Conservation (phyloP, 2,113 vertebrate genomes). For the Hystrix cristata region DNA sequence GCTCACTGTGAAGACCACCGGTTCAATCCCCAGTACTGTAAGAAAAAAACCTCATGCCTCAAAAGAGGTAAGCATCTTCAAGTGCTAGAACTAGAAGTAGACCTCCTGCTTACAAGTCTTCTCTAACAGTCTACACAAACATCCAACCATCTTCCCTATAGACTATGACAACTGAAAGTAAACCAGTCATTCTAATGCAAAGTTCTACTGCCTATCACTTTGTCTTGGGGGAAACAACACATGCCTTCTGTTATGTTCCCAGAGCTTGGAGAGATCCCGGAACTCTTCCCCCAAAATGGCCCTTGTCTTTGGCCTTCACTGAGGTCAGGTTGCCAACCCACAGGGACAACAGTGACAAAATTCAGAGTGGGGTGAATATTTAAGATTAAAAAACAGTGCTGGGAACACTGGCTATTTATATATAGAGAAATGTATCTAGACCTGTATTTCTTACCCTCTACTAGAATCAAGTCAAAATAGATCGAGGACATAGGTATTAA, state of each 20-base stretch:
- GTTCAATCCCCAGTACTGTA: not conserved
- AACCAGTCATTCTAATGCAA: conserved; percentile 22
- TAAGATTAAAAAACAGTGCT: not conserved
- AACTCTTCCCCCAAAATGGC: not conserved
- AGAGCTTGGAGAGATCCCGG: not conserved
- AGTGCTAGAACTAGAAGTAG: not conserved
- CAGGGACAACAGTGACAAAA: not conserved
- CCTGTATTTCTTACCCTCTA: not conserved
- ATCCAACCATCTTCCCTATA: not conserved
- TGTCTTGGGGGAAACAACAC: not conserved
- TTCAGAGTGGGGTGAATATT: not conserved
- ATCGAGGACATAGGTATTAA: not conserved
- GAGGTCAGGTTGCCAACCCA: not conserved
- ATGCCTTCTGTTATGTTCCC: not conserved
- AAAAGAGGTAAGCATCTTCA: not conserved
- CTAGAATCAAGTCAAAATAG: not conserved
- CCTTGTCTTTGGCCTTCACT: conserved; percentile 27
- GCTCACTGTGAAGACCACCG: not conserved
- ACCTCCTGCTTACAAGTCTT: not conserved
- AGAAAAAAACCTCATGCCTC: not conserved
- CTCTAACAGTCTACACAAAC: not conserved
- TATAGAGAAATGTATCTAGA: not conserved
- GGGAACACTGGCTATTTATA: not conserved
- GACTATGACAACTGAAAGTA: not conserved
- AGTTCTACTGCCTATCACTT: conserved; percentile 2